Conservation (phyloP, 1,140 invertebrate genomes). For the Papilio machaon region DNA sequence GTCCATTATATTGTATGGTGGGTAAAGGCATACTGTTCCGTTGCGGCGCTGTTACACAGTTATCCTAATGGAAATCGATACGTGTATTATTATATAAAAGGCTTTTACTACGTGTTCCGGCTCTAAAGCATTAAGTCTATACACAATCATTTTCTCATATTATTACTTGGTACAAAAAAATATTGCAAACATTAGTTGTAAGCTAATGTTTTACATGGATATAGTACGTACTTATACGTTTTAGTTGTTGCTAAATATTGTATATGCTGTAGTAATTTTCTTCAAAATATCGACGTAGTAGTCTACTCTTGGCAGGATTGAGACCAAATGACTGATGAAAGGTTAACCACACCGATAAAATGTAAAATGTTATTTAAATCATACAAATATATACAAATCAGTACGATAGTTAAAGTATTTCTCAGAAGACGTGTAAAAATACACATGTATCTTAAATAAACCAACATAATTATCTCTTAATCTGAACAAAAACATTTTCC, state of each 20-base stretch:
- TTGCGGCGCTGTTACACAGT: conserved; percentile 57
- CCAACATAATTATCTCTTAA: conserved; percentile 7
- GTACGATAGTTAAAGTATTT: not conserved
- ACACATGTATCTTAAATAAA: not conserved
- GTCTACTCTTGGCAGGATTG: too few relatives aligned
- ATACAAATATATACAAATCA: not conserved
- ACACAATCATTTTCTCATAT: not conserved
- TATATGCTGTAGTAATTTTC: too few relatives aligned
- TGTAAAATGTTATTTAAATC: not conserved
- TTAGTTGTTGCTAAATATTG: too few relatives aligned
- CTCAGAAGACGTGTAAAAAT: not conserved
- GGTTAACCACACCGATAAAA: not conserved
- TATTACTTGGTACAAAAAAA: not conserved
- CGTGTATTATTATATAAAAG: conserved; percentile 49
- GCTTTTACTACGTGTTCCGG: conserved; percentile 42
- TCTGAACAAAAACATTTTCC: conserved; percentile 15
- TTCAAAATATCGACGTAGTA: too few relatives aligned
- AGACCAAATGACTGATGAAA: not conserved
- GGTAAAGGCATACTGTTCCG: conserved; percentile 49
- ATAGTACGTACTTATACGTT: not conserved
- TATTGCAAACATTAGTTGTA: not conserved
- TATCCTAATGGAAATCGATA: conserved; percentile 63
- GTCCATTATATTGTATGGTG: conserved; percentile 26
- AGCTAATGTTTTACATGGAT: too few relatives aligned
- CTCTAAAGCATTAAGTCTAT: not conserved